These are phyloP conservation scores for Pleuronectes platessa DNA, from an alignment of 2,113 vertebrate species.

Conservation along the genomic window DNA sequence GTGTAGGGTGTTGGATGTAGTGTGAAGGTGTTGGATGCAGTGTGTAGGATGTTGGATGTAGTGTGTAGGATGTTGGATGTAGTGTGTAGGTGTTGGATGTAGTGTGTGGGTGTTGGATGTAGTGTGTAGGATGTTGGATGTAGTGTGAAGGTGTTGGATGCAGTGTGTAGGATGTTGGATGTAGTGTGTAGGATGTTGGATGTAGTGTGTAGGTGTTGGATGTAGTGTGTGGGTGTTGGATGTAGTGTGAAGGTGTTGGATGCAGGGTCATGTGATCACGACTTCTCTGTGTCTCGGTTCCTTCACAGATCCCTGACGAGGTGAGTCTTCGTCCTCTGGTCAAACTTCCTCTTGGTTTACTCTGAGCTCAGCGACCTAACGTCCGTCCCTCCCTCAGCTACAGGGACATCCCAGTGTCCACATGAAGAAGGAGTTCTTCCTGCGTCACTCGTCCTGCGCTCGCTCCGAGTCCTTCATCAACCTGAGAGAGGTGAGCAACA, in stretches of 20 bases:
- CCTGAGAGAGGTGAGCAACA: conserved; percentile 89
- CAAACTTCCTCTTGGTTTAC: not conserved
- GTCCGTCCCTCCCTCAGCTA: conserved; percentile 67
- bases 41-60: too few relatives aligned
- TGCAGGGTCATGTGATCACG: too few relatives aligned
- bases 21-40: too few relatives aligned
- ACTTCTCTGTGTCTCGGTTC: not conserved
- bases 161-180: too few relatives aligned
- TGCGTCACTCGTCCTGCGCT: conserved; percentile 85
- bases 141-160: too few relatives aligned
- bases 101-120: too few relatives aligned
- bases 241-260: not conserved
- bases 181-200: too few relatives aligned
- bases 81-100: too few relatives aligned
- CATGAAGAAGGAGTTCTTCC: conserved; percentile 92
- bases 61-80: too few relatives aligned
- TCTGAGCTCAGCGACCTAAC: not conserved
- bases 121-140: too few relatives aligned
- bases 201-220: too few relatives aligned
- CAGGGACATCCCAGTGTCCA: conserved; percentile 80
- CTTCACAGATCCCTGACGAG: conserved; percentile 86
- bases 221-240: too few relatives aligned
- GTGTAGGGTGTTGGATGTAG: not conserved
- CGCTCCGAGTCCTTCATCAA: conserved; percentile 92
- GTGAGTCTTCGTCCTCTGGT: conserved; percentile 50